Percentiles rank a stretch among this genome's conserved stretches.
Conservation (phyloP, 2,888 invertebrate genomes). For the Malthinus flaveolus region DNA sequence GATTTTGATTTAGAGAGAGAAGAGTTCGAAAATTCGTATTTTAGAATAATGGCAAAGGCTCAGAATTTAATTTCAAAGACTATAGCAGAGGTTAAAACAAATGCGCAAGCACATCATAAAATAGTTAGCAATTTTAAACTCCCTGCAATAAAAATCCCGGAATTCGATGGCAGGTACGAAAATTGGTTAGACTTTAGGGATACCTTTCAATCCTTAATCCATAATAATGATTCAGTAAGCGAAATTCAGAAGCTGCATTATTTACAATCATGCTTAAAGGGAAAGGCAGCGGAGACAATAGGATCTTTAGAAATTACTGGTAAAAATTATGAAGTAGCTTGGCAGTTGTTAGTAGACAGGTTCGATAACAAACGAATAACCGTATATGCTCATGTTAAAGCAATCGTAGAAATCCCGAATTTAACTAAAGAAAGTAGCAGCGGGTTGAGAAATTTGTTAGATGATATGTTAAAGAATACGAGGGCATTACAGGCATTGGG, state of each 20-base stretch:
- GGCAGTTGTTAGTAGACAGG: background rate
- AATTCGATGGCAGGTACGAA: background rate
- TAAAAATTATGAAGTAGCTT: background rate
- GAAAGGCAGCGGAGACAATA: background rate
- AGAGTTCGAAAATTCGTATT: background rate
- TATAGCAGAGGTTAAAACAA: background rate
- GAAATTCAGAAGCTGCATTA: background rate
- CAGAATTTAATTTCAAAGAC: background rate
- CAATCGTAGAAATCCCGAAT: background rate
- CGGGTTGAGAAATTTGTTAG: background rate
- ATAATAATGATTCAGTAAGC: background rate
- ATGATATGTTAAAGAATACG: background rate
- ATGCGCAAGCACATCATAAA: background rate
- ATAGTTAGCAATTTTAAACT: background rate
- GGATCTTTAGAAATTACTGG: background rate
- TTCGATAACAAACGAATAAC: background rate
- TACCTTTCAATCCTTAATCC: background rate
- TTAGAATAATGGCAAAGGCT: background rate
- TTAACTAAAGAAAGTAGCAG: background rate
- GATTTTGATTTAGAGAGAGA: no score
- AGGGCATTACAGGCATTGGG: constrained; percentile 11
- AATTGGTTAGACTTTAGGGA: background rate
- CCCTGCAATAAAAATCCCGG: background rate
- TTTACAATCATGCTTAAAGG: background rate
- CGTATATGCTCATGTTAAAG: background rate